Evolutionary conservation across 2,888 invertebrate species (phyloP), one percentile per base, ranked within the genome.

Genomic region (Lagria hirta): DNA sequence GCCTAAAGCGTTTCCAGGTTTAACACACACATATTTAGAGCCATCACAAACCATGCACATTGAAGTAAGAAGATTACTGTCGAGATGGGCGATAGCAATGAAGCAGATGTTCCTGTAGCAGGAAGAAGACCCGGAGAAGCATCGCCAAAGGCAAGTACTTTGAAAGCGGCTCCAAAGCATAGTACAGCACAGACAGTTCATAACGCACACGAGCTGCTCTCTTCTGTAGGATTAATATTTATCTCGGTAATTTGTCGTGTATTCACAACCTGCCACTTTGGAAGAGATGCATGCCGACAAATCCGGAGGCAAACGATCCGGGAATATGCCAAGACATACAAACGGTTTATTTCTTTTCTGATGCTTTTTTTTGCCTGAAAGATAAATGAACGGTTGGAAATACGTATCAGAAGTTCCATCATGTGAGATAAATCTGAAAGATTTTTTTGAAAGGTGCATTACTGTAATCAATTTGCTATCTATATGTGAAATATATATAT

Each of bases 171-270:
- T 28, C 26, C n/a, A n/a, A n/a, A n/a, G n/a, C n/a, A n/a, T n/a
- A n/a, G n/a, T n/a, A 33, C 33, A 30, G 23, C 23, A 15, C 18
- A 28, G 28, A 38, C 28, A 27, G 36, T 36, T 36, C 37, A 42
- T 41, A 42, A 37, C 13, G 24, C 36, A 35, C 30, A 40, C 28
- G 33, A 32, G 42, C 17, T 33, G 32, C 42, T 36, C 42, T 42
- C 47, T 47, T 37, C 42, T 47, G n/a, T 37, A 42, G 42, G 47
- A 42, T 47, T 47, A 47, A 47, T 47, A 47, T 47, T 47, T 47
- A 47, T 47, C 47, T 47, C 47, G 32, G 42, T 47, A 47, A 47
- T 47, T 42, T 47, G 47, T 47, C 47, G 47, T 47, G 42, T 37
- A 47, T 47, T 47, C 47, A 47, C 42, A 37, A 42, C 36, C 47